Evolutionary conservation across 2,113 vertebrate genomes (phyloP).

Genomic region (Puffinus mauretanicus): DNA sequence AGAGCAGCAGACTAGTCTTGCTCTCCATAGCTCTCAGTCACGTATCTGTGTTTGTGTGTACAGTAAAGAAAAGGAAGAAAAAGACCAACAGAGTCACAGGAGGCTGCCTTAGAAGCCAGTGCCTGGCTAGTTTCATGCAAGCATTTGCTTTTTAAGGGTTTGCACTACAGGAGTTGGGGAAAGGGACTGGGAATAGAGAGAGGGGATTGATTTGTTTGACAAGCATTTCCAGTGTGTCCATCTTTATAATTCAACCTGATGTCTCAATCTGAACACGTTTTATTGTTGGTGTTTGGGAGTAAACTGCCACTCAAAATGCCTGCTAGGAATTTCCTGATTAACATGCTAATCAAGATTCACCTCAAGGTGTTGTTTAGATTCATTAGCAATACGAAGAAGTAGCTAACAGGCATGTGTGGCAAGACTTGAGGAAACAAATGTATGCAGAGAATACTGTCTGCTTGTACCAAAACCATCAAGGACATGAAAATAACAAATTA

Average conservation of each 20-base stretch:
- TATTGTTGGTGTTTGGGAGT: not conserved
- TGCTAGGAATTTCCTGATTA: slow-evolving; percentile 33
- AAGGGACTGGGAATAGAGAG: not conserved
- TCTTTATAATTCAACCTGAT: slow-evolving; percentile 24
- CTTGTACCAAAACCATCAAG: not conserved
- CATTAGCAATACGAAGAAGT: slow-evolving; percentile 27
- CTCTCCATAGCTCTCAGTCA: not conserved
- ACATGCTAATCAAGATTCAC: slow-evolving; percentile 27
- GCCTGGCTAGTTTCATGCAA: not conserved
- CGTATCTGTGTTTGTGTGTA: not conserved
- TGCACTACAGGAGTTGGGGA: not conserved
- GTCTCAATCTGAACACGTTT: not conserved
- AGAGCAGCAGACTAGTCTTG: not conserved
- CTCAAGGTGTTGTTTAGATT: slow-evolving; percentile 44
- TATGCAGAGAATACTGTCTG: not conserved
- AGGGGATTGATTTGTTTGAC: not conserved
- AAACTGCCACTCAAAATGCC: not conserved
- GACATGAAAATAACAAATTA: not conserved
- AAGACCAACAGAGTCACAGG: not conserved
- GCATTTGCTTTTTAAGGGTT: not conserved
- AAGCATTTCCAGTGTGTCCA: not conserved
- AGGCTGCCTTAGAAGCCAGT: not conserved
- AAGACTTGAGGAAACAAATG: not conserved
- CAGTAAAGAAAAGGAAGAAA: not conserved
- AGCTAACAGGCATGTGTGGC: not conserved